Conservation (phyloP, 2,113 vertebrate genomes). For the Dicentrarchus labrax region DNA sequence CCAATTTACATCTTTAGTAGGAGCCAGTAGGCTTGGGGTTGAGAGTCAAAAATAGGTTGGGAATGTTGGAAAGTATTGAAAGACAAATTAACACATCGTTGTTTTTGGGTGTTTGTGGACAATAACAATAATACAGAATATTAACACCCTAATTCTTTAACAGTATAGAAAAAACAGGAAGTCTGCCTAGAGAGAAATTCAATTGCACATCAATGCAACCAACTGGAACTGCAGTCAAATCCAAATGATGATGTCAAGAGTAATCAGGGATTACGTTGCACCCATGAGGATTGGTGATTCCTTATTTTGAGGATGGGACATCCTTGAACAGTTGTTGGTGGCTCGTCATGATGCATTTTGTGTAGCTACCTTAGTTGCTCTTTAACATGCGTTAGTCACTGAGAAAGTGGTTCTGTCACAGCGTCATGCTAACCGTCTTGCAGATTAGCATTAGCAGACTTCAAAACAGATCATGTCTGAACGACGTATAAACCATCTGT, state of each 20-base stretch:
- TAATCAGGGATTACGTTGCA: slow-evolving; percentile 65
- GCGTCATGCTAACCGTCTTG: not conserved
- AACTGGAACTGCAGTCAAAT: slow-evolving; percentile 31
- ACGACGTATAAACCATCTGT: slow-evolving; percentile 52
- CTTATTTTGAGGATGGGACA: slow-evolving; percentile 25
- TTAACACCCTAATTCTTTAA: not conserved
- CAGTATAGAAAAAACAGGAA: not conserved
- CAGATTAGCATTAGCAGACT: slow-evolving; percentile 45
- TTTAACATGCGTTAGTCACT: not conserved
- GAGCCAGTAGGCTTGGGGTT: no score
- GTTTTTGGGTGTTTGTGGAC: not conserved
- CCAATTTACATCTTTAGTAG: not conserved
- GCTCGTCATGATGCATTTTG: not conserved
- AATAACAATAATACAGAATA: not conserved
- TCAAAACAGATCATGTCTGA: slow-evolving; percentile 52
- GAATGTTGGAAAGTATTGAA: not conserved
- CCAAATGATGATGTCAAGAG: slow-evolving; percentile 64
- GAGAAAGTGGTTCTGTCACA: slow-evolving; percentile 15
- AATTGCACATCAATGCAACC: slow-evolving; percentile 5
- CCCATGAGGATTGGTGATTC: slow-evolving; percentile 33
- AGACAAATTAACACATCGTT: not conserved
- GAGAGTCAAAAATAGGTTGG: not conserved
- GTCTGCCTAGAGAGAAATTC: slow-evolving; percentile 15
- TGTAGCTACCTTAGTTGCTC: not conserved
- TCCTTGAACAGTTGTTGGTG: slow-evolving; percentile 22